phyloP scores from a whole-genome alignment of 2,797 vertebrate genomes.

The Ctenochaetus hawaiiensis region DNA sequence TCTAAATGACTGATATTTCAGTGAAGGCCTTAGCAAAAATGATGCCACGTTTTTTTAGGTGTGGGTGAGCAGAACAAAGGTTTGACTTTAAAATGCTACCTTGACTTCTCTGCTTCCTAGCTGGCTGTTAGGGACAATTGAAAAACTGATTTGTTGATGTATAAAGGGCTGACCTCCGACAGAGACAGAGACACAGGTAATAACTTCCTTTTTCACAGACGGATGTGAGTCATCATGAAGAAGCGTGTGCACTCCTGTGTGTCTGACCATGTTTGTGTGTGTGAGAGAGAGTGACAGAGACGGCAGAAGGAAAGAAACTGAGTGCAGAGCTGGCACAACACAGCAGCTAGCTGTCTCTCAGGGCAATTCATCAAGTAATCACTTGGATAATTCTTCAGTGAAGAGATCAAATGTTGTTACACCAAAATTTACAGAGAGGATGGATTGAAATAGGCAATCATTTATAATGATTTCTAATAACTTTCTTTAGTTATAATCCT shows the following conservation, averaged over 20 bases:
- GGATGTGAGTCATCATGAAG: slow-evolving; percentile 61
- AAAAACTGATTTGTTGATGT: slow-evolving; percentile 20
- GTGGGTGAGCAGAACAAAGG: background rate
- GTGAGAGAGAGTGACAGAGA: slow-evolving; percentile 3
- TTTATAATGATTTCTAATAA: too few relatives aligned
- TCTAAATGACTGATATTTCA: slow-evolving; percentile 1
- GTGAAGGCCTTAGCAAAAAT: background rate
- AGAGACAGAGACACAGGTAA: slow-evolving; percentile 49
- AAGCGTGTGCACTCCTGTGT: background rate
- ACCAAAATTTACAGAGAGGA: background rate
- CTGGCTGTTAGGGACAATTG: slow-evolving; percentile 1
- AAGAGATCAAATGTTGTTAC: slow-evolving; percentile 7
- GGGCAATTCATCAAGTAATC: slow-evolving; percentile 8
- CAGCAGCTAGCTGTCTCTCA: slow-evolving; percentile 17
- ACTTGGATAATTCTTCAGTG: slow-evolving; percentile 3
- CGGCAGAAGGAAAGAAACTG: slow-evolving; percentile 8
- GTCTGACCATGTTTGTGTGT: slow-evolving; percentile 6
- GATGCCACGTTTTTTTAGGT: background rate
- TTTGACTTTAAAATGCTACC: slow-evolving; percentile 9
- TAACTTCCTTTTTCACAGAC: slow-evolving; percentile 62
- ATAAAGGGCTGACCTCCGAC: slow-evolving; percentile 46
- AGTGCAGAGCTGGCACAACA: slow-evolving; percentile 22
- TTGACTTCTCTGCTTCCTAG: slow-evolving; percentile 2
- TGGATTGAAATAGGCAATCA: too few relatives aligned
- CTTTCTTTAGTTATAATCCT: too few relatives aligned